A percentile compares a stretch with the other conserved stretches of the same genome.
These are phyloP conservation scores for Congeria kusceri DNA, from an alignment of 2,888 invertebrate genomes.

Conservation along the genomic window DNA sequence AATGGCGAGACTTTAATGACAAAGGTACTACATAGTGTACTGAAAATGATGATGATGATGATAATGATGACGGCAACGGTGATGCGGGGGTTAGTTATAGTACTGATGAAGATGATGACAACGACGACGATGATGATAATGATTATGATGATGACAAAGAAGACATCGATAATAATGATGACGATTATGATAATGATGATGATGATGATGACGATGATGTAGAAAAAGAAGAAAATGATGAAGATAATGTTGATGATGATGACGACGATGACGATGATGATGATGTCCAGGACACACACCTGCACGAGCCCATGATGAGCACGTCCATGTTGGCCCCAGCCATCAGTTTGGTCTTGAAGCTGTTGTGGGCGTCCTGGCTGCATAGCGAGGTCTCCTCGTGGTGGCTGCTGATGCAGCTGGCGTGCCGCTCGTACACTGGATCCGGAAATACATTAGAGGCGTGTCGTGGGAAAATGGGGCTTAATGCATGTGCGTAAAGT, in stretches of 20 bases:
- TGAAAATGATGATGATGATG: not conserved
- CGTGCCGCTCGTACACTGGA: conserved; percentile 64
- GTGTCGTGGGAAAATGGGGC: no score
- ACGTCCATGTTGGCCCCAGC: conserved; percentile 56
- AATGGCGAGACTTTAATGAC: no score
- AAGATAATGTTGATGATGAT: not conserved
- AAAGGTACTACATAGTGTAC: no score
- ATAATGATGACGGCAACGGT: not conserved
- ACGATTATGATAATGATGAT: not conserved
- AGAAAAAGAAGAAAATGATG: no score
- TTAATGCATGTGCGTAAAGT: no score
- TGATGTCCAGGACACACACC: conserved; percentile 20
- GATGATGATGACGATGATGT: not conserved
- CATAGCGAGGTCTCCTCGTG: conserved; percentile 59
- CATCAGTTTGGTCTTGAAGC: conserved; percentile 49
- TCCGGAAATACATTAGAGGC: no score
- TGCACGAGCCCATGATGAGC: conserved; percentile 57
- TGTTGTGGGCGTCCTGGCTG: conserved; percentile 48
- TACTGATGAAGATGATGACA: not conserved
- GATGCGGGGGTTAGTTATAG: not conserved
- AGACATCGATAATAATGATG: not conserved
- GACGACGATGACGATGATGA: not conserved
- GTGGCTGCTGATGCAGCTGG: conserved; percentile 58
- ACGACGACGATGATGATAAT: not conserved
- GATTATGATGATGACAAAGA: not conserved